Evolutionary conservation across 2,888 invertebrate species (phyloP).

Genomic region (Blastobasis adustella): DNA sequence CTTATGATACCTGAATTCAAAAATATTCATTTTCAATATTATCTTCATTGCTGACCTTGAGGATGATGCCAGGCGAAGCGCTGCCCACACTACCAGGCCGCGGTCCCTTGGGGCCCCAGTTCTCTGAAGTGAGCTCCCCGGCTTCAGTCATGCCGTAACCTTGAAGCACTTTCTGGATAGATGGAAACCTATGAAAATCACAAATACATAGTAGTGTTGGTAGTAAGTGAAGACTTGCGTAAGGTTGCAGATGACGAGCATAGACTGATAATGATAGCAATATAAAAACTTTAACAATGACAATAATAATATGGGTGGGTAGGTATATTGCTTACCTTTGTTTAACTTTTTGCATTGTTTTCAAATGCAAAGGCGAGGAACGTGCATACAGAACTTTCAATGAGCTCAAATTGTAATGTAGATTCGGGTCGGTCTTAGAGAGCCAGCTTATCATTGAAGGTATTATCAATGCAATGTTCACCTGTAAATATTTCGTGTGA

Average conservation of each 20-base stretch:
- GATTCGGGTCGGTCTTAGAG: constrained; percentile 31
- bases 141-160: constrained; percentile 59
- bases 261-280: too few species aligned
- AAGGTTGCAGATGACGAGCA: too few species aligned
- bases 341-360: constrained; percentile 44
- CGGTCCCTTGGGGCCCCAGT: constrained; percentile 42
- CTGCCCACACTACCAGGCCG: constrained; percentile 51
- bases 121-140: constrained; percentile 49
- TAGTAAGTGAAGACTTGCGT: too few species aligned
- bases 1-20: too few species aligned
- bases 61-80: constrained; percentile 44
- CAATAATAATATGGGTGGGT: too few species aligned
- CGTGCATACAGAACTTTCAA: constrained; percentile 49
- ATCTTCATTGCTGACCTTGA: constrained; percentile 31
- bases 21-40: too few species aligned
- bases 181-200: constrained; percentile 32
- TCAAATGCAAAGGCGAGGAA: constrained; percentile 44
- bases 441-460: constrained; percentile 37
- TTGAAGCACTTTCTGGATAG: constrained; percentile 38
- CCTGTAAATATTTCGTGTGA: constrained; percentile 21
- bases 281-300: too few species aligned
- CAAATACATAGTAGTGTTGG: too few species aligned
- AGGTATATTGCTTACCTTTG: constrained; percentile 24
- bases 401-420: constrained; percentile 35
- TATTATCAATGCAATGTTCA: constrained; percentile 40